A percentile compares a stretch with the other conserved stretches of the same genome.
These are phyloP conservation scores for Lithophane leautieri DNA, from an alignment of 2,888 invertebrate genomes.

Conservation along the genomic window DNA sequence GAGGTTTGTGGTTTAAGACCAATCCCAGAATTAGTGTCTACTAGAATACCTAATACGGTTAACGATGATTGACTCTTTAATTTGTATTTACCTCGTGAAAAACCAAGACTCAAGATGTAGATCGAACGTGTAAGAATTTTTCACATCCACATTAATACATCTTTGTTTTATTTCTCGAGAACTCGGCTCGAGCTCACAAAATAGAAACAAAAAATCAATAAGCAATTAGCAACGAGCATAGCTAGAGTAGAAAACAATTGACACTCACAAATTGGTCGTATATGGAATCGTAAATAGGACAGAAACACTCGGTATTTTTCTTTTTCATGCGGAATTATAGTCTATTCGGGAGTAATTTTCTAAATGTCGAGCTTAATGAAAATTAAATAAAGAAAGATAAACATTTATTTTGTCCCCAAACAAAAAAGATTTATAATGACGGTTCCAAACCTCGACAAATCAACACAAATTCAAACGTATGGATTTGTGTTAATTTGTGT, in stretches of 20 bases:
- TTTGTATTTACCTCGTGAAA: background rate
- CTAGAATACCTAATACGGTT: slow-evolving; percentile 4
- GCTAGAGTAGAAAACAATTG: slow-evolving; percentile 42
- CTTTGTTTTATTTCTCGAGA: slow-evolving; percentile 20
- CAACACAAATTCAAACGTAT: too few relatives aligned
- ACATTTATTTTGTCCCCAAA: background rate
- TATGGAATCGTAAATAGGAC: slow-evolving; percentile 36
- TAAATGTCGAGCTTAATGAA: slow-evolving; percentile 11
- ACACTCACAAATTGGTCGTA: slow-evolving; percentile 42
- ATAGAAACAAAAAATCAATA: slow-evolving; percentile 45
- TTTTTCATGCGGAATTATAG: slow-evolving; percentile 42
- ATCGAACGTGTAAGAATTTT: background rate
- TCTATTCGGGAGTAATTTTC: slow-evolving; percentile 29
- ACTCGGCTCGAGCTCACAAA: slow-evolving; percentile 9
- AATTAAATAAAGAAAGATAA: slow-evolving; percentile 15
- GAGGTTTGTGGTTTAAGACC: slow-evolving; percentile 21
- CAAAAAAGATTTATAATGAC: background rate
- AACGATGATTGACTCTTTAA: background rate
- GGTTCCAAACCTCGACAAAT: too few relatives aligned
- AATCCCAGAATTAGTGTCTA: slow-evolving; percentile 20
- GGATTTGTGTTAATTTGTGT: too few relatives aligned
- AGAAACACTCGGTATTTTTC: slow-evolving; percentile 19
- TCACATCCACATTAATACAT: background rate
- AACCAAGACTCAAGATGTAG: background rate
- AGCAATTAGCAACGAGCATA: slow-evolving; percentile 45